Evolutionary conservation across 2,113 vertebrate species (phyloP).

Genomic region (Rafetus swinhoei): DNA sequence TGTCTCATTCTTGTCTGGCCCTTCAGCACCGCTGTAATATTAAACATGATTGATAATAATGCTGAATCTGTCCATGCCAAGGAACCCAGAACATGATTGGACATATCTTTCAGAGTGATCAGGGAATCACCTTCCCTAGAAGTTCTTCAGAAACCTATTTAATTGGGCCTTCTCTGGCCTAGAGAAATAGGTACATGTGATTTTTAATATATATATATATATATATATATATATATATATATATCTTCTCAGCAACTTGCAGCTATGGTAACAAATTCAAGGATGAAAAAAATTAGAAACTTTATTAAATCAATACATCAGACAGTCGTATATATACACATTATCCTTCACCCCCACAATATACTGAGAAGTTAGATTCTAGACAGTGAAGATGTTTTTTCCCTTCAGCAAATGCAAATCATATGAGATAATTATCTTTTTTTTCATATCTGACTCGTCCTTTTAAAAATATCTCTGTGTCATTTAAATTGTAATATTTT

Average conservation of each 20-base stretch:
- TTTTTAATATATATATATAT: not conserved
- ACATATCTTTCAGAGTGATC: not conserved
- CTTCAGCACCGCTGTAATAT: not conserved
- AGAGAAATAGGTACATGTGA: not conserved
- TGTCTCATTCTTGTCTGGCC: not conserved
- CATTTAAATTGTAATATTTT: not conserved
- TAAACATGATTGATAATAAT: not conserved
- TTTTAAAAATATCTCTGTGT: not conserved
- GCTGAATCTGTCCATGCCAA: not conserved
- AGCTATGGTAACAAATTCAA: slow-evolving; percentile 38
- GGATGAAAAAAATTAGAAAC: slow-evolving; percentile 26
- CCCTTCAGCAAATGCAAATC: not conserved
- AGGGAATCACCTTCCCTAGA: not conserved
- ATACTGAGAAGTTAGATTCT: not conserved
- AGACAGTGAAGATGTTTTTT: not conserved
- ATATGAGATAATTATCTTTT: not conserved
- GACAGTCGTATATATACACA: not conserved
- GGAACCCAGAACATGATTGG: not conserved
- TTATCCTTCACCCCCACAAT: not conserved
- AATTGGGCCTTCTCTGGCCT: slow-evolving; percentile 18
- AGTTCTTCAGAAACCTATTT: not conserved
- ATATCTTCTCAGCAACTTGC: slow-evolving; percentile 30
- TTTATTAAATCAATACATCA: slow-evolving; percentile 54
- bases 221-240: too few relatives aligned
- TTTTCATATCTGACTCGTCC: not conserved